These are phyloP conservation scores for Spinus pinus DNA, from an alignment of 2,797 vertebrate genomes.

Conservation along the genomic window DNA sequence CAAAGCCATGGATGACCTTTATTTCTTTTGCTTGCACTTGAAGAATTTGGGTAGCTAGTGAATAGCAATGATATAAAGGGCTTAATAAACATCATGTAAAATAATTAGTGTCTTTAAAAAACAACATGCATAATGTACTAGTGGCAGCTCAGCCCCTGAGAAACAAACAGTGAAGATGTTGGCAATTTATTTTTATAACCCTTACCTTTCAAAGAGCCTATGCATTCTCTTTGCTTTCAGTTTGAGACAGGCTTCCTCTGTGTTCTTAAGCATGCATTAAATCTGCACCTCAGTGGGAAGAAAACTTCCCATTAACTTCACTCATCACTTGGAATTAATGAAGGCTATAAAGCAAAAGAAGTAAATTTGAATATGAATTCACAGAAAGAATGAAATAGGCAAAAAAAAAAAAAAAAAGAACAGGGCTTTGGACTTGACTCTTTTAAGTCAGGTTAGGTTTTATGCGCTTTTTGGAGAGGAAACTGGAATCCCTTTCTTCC, in stretches of 20 bases:
- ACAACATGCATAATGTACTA: not conserved
- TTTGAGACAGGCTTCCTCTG: not conserved
- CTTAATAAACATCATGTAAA: conserved; percentile 63
- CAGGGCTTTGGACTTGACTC: not conserved
- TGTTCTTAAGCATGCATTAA: not conserved
- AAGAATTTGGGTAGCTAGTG: conserved; percentile 21
- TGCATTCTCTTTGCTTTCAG: not conserved
- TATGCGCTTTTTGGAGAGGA: not conserved
- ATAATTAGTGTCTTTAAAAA: conserved; percentile 51
- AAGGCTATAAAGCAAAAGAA: not conserved
- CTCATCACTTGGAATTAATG: conserved; percentile 45
- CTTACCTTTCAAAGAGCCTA: not conserved
- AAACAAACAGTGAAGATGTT: conserved; percentile 24
- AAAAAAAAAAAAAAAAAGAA: not conserved
- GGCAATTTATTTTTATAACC: conserved; percentile 27
- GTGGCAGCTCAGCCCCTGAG: not conserved
- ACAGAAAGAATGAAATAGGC: conserved; percentile 6
- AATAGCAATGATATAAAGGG: conserved; percentile 33
- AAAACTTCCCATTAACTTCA: conserved; percentile 49
- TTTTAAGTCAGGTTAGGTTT: not conserved
- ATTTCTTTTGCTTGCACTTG: conserved; percentile 58
- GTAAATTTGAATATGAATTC: conserved; percentile 27
- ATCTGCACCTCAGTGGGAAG: not conserved
- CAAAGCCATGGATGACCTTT: conserved; percentile 48
- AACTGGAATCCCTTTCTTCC: not conserved